Conservation (phyloP, 2,888 invertebrate genomes). For the Oxyscelio sp. region DNA sequence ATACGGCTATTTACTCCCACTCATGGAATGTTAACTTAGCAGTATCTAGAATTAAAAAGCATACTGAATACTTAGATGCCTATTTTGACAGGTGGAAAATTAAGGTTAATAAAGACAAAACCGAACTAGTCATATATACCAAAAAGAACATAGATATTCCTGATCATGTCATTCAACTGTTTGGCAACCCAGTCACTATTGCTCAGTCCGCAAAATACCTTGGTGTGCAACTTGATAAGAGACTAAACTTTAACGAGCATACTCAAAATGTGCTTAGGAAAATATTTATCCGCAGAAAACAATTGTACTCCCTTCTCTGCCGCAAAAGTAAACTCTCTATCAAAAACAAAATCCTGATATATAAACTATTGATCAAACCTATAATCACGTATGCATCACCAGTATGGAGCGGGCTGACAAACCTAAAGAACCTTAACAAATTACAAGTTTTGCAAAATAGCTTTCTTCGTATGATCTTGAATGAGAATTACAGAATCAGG, state of each 20-base stretch:
- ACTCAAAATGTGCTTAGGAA: too few relatives aligned
- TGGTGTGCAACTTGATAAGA: neutral
- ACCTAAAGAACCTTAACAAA: too few relatives aligned
- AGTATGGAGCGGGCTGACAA: too few relatives aligned
- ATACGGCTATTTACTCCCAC: neutral
- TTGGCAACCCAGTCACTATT: neutral
- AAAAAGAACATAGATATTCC: neutral
- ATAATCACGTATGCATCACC: too few relatives aligned
- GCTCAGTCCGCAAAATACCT: neutral
- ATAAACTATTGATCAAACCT: too few relatives aligned
- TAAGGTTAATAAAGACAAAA: neutral
- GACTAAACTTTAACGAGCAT: neutral
- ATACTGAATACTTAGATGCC: neutral
- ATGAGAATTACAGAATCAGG: too few relatives aligned
- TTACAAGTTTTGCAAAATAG: too few relatives aligned
- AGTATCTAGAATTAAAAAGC: neutral
- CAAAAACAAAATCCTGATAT: too few relatives aligned
- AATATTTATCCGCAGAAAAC: too few relatives aligned
- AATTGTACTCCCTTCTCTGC: too few relatives aligned
- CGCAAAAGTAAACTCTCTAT: too few relatives aligned
- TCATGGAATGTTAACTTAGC: neutral
- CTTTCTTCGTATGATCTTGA: too few relatives aligned
- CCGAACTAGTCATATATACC: neutral
- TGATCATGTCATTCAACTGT: neutral
- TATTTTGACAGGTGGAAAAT: neutral